A percentile compares a stretch with the other conserved stretches of the same genome.
Conservation (phyloP, 2,113 vertebrate species). For the Anthoscopus minutus region DNA sequence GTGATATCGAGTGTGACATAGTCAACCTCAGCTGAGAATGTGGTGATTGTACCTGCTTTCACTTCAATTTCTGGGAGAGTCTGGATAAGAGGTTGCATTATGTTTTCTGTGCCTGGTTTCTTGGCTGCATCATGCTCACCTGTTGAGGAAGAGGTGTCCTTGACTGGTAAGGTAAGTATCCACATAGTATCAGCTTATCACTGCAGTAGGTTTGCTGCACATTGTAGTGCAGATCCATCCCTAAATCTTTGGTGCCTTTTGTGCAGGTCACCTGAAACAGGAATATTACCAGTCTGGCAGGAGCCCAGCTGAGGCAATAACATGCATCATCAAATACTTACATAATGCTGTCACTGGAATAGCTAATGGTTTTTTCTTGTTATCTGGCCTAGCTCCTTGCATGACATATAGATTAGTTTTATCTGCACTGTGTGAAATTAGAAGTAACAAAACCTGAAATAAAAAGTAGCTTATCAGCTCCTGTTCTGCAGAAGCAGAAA, state of each 20-base stretch:
- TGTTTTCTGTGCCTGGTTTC: not conserved
- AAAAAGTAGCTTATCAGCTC: constrained; percentile 32
- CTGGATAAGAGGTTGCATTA: not conserved
- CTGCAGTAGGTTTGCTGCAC: not conserved
- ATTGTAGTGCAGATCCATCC: not conserved
- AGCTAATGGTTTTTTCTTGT: not conserved
- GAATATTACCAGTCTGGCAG: not conserved
- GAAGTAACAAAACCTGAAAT: constrained; percentile 40
- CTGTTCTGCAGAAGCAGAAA: constrained; percentile 1
- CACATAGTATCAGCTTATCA: not conserved
- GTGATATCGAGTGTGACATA: not conserved
- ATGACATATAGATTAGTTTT: constrained; percentile 24
- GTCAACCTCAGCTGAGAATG: not conserved
- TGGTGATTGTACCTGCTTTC: not conserved
- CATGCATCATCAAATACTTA: not conserved
- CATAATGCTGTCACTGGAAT: not conserved
- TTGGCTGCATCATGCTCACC: not conserved
- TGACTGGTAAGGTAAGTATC: not conserved
- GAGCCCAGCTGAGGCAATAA: not conserved
- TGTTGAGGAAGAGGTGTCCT: not conserved
- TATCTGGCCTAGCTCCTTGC: constrained; percentile 27
- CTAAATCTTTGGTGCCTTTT: not conserved
- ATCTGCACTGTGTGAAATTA: constrained; percentile 23
- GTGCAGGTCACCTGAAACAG: not conserved
- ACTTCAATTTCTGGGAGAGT: not conserved